Evolutionary conservation across 1,140 invertebrate genomes (phyloP), one percentile per base, ranked within the genome.

Genomic region (Micrasema longulum): DNA sequence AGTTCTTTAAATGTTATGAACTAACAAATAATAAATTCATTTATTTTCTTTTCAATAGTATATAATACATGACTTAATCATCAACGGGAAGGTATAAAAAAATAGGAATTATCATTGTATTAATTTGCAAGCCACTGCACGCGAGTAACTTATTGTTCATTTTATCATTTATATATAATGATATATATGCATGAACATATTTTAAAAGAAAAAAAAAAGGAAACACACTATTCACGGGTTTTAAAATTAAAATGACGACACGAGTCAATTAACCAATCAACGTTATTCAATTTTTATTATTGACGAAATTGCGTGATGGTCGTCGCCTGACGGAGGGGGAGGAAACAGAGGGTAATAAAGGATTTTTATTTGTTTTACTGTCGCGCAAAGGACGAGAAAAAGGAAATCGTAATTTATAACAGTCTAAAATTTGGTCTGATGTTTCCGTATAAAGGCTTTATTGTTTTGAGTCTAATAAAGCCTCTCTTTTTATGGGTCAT

Each of bases 321-420:
- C 22, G 9, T 18, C 16, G 36, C 36, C 14, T 14, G 14, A 4
- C 23, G 12, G 14, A 60, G n/a, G 55, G n/a, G 10, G 2, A 5
- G 26, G 18, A 12, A 22, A 10, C 50, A 36, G 38, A 14, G 35
- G 63, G 14, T 50, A 71, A 74, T 71, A 71, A 74, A 74, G 53
- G 67, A 41, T 55, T 63, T 74, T 74, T 68, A 71, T 74, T 74
- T 71, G 66, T 71, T 71, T 74, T 71, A 71, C 69, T 71, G 73
- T 74, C 73, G 68, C 73, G 69, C 64, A 67, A 69, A 70, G 72
- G 68, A 74, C 66, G 72, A 70, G 72, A 74, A 71, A 74, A 74
- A 71, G 73, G 73, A 69, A 74, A 74, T 74, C 73, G 73, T 74
- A 70, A 74, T 74, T 74, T 74, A 74, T 74, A 74, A 74, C 66